Percentiles rank a stretch among this genome's conserved stretches.
phyloP scores from a whole-genome alignment of 2,888 invertebrate species.

The Acanthococcus lagerstroemiae region DNA sequence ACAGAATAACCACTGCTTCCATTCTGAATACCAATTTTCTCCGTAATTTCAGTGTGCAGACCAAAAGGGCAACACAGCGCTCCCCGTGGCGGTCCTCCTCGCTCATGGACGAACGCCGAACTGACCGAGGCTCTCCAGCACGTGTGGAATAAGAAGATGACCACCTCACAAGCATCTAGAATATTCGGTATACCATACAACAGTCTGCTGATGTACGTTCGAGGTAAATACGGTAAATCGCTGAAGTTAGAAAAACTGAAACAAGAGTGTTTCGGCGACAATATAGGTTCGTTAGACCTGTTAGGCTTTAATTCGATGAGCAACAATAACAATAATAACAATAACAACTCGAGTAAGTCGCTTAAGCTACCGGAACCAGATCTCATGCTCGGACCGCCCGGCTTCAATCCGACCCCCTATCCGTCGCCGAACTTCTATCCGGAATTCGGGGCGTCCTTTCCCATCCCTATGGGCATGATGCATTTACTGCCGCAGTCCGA shows the following conservation, averaged over 20 bases:
- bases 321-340: slow-evolving; percentile 48
- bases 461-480: slow-evolving; percentile 74
- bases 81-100: slow-evolving; percentile 77
- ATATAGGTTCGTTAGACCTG: slow-evolving; percentile 55
- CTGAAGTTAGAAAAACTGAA: slow-evolving; percentile 75
- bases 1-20: slow-evolving; percentile 25
- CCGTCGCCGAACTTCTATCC: slow-evolving; percentile 63
- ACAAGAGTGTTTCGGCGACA: slow-evolving; percentile 77
- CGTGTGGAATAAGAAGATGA: slow-evolving; percentile 94
- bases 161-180: slow-evolving; percentile 80
- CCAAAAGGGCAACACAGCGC: slow-evolving; percentile 87
- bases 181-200: slow-evolving; percentile 91
- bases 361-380: slow-evolving; percentile 36
- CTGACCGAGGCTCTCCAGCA: slow-evolving; percentile 81
- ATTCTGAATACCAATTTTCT: not conserved
- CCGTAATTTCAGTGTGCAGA: slow-evolving; percentile 52
- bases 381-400: slow-evolving; percentile 49
- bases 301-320: slow-evolving; percentile 52
- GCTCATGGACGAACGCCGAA: slow-evolving; percentile 87
- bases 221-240: slow-evolving; percentile 88
- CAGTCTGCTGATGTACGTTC: slow-evolving; percentile 80
- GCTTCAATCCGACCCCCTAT: slow-evolving; percentile 62
- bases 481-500: slow-evolving; percentile 72
- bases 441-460: slow-evolving; percentile 67
- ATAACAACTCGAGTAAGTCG: slow-evolving; percentile 26